Evolutionary conservation across 2,888 invertebrate genomes (phyloP).

Genomic region (Tinea pellionella): DNA sequence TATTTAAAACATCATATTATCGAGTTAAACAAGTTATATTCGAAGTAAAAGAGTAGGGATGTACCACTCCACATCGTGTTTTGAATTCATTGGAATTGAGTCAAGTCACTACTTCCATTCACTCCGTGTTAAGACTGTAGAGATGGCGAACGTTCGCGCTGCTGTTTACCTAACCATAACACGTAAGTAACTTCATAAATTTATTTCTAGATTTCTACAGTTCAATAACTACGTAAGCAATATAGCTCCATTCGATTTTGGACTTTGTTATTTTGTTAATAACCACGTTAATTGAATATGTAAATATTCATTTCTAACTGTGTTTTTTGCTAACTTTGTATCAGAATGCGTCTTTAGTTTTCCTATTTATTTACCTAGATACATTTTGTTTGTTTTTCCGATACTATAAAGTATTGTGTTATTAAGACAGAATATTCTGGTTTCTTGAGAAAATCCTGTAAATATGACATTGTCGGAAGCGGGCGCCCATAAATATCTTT

Average conservation of each 20-base stretch:
- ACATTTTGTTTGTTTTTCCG: too few relatives aligned
- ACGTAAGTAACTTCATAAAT: conserved; percentile 36
- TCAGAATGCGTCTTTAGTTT: neutral
- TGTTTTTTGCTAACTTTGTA: neutral
- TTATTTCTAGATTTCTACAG: neutral
- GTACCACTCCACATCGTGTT: neutral
- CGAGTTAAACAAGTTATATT: neutral
- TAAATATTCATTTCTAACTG: neutral
- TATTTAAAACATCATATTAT: neutral
- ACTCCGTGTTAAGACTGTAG: conserved; percentile 29
- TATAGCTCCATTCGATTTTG: neutral
- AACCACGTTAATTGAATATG: neutral
- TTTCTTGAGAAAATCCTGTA: too few relatives aligned
- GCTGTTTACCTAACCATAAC: conserved; percentile 50
- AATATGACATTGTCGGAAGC: too few relatives aligned
- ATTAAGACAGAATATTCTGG: too few relatives aligned
- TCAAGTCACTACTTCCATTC: conserved; percentile 13
- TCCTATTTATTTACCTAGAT: neutral
- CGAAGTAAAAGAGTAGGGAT: neutral
- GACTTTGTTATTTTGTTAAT: neutral
- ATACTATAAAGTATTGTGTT: too few relatives aligned
- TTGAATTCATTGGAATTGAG: too few relatives aligned
- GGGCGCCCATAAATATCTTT: too few relatives aligned
- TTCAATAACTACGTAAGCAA: neutral
- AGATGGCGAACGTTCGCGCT: conserved; percentile 38